phyloP scores from a whole-genome alignment of 2,888 invertebrate genomes.

The Cloeon dipterum region DNA sequence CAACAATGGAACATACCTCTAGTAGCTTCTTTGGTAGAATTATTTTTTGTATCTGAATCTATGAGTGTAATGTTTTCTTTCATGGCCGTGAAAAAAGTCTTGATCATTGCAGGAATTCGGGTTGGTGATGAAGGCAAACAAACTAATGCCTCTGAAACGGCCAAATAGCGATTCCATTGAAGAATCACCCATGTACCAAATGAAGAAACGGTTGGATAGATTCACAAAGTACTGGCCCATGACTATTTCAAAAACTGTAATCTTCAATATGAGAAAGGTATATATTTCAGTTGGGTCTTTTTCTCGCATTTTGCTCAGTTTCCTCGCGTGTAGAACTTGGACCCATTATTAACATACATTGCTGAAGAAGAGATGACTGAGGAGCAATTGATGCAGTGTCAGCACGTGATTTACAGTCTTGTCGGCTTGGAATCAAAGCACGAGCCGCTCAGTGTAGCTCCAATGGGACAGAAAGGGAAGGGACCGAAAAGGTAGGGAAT shows the following conservation, averaged over 20 bases:
- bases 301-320: too few species aligned
- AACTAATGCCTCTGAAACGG: conserved; percentile 43
- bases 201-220: conserved; percentile 44
- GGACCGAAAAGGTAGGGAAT: conserved; percentile 17
- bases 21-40: conserved; percentile 4
- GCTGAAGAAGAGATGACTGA: conserved; percentile 61
- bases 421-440: conserved; percentile 62
- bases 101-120: conserved; percentile 6
- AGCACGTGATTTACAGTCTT: conserved; percentile 59
- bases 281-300: neutral
- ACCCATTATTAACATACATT: conserved; percentile 55
- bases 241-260: conserved; percentile 67
- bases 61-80: neutral
- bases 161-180: conserved; percentile 19
- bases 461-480: conserved; percentile 36
- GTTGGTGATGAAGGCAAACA: conserved; percentile 68
- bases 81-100: too few species aligned
- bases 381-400: conserved; percentile 70
- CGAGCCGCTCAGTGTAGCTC: conserved; percentile 49
- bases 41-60: conserved; percentile 1
- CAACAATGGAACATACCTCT: too few species aligned
- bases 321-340: conserved; percentile 63
- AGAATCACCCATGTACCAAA: conserved; percentile 28
- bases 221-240: conserved; percentile 67
- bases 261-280: conserved; percentile 60